Evolutionary conservation across 2,797 vertebrate genomes (phyloP).

Genomic region (Trachurus trachurus): DNA sequence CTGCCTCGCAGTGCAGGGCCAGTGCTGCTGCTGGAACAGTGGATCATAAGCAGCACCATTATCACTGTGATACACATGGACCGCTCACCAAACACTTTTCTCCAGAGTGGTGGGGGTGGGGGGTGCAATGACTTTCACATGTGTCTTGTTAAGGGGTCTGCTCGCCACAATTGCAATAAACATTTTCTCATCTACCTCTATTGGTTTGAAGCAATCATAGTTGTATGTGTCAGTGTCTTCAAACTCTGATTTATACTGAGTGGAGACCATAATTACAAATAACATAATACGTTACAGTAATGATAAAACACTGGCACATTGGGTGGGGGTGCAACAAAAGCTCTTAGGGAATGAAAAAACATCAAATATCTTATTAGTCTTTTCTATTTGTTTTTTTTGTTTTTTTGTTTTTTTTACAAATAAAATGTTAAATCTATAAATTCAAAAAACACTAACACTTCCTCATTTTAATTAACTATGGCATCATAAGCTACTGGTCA

Average conservation of each 20-base stretch:
- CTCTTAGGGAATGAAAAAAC: not conserved
- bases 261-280: not conserved
- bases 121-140: constrained; percentile 17
- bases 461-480: not conserved
- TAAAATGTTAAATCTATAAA: not conserved
- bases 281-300: not conserved
- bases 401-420: not conserved
- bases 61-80: constrained; percentile 45
- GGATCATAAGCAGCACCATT: constrained; percentile 61
- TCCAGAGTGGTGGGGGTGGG: not conserved
- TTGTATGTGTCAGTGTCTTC: constrained; percentile 9
- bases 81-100: constrained; percentile 32
- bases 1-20: constrained; percentile 66
- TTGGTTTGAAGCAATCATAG: not conserved
- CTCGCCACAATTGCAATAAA: constrained; percentile 19
- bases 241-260: constrained; percentile 15
- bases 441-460: not conserved
- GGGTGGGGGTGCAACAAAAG: not conserved
- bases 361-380: not conserved
- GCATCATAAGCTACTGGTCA: no score
- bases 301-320: not conserved
- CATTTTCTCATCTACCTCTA: constrained; percentile 9
- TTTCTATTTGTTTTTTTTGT: not conserved
- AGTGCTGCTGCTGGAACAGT: constrained; percentile 55
- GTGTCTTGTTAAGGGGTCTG: constrained; percentile 40